Evolutionary conservation across 2,797 vertebrate genomes (phyloP).

Genomic region (Cuniculus paca): DNA sequence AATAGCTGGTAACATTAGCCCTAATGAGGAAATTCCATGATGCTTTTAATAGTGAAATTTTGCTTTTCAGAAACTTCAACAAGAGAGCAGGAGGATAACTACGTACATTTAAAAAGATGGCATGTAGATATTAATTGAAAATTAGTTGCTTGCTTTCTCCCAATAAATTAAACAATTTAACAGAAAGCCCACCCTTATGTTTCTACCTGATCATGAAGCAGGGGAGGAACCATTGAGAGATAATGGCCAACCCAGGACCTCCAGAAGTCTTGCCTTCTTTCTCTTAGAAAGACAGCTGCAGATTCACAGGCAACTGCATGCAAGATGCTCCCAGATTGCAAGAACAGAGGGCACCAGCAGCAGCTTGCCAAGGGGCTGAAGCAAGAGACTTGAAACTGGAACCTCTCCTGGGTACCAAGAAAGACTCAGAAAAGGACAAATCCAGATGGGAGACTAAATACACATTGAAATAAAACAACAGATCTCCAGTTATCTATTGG

Average conservation of each 20-base stretch:
- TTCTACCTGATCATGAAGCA: background rate
- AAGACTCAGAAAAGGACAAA: background rate
- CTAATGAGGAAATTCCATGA: background rate
- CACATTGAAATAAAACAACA: background rate
- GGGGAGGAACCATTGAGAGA: rapidly evolving
- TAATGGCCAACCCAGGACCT: background rate
- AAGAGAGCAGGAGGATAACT: background rate
- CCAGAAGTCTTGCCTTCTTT: background rate
- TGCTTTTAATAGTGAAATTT: background rate
- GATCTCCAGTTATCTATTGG: background rate
- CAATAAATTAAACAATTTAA: background rate
- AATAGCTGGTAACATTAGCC: background rate
- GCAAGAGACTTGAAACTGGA: background rate
- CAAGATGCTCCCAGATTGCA: background rate
- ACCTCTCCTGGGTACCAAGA: background rate
- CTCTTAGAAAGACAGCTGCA: too few relatives aligned
- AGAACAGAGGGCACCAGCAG: rapidly evolving
- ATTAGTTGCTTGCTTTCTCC: background rate
- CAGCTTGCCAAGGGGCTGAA: background rate
- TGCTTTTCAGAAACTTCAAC: background rate
- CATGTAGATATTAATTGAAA: background rate
- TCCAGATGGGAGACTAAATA: background rate
- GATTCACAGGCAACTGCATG: too few relatives aligned
- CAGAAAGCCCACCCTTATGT: background rate
- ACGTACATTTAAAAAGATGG: background rate